Base-by-base conservation (phyloP, 2,888 invertebrate species). In the Thelaira solivaga region DNA sequence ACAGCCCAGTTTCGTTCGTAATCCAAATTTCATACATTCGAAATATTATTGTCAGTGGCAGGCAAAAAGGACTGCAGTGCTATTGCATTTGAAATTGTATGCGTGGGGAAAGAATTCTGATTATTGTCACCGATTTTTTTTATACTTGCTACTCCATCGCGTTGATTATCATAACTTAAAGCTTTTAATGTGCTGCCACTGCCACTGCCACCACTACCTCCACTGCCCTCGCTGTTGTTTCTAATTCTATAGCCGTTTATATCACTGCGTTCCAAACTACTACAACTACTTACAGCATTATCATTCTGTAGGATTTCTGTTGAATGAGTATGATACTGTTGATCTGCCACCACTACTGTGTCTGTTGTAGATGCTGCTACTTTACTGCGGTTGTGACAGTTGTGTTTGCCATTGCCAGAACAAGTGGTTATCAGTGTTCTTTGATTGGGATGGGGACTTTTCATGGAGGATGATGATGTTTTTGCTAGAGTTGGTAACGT, bases 81-180 rank as follows among this genome's bases (percentile, higher is more conserved):
- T 22, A 57, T 31, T 31, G 72, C 18, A 39, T 36, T 29, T 8
- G 4, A 41, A 34, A 24, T 53, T 49, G 18, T 61, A 18, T 64
- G 39, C 18, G 55, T 24, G 7, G 57, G 1, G 13, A 57, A 34
- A 36, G 24, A n/a, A 41, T 64, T 36, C 2, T 24, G 39, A 45
- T 69, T 67, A 10, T 47, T 62, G 29, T 36, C 34, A 18, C n/a
- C 59, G 45, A 16, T 61, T 11, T 53, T 34, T 39, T 59, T 73
- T 51, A 59, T 31, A 16, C 20, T 51, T 11, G 59, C 68, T 8
- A 82, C 84, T 0, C 82, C 84, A 6, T 86, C 82, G 0, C 83
- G 80, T 26, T 83, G 82, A 4, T 81, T 82, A 34, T 86, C 83
- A 29, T 83, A 86, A 81, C 81, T 86, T 49, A 86, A 84, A 11